phyloP scores from a whole-genome alignment of 1,140 invertebrate genomes.

The Bacillus rossius region DNA sequence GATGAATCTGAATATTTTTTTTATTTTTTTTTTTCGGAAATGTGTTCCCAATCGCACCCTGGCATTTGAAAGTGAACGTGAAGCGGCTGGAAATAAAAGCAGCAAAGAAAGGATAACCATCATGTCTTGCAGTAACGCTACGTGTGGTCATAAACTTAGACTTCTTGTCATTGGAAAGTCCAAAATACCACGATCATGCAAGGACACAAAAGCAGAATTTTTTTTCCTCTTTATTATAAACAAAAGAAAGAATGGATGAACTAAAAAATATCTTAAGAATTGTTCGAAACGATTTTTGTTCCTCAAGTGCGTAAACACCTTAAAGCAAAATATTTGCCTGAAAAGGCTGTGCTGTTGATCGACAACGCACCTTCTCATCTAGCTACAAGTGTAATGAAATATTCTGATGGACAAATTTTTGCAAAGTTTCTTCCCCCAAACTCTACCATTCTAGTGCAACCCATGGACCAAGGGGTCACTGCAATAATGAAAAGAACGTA shows the following conservation, averaged over 20 bases:
- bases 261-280: slow-evolving; percentile 27
- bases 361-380: slow-evolving; percentile 33
- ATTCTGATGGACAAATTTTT: slow-evolving; percentile 20
- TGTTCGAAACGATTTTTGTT: slow-evolving; percentile 32
- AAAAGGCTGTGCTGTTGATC: slow-evolving; percentile 27
- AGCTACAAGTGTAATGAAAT: slow-evolving; percentile 17
- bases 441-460: slow-evolving; percentile 41
- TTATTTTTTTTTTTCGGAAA: slow-evolving; percentile 34
- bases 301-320: slow-evolving; percentile 26
- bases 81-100: slow-evolving; percentile 30
- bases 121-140: slow-evolving; percentile 36
- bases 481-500: too few relatives aligned
- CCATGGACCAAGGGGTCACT: slow-evolving; percentile 33
- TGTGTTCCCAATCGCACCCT: slow-evolving; percentile 26
- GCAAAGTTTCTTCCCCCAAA: slow-evolving; percentile 42
- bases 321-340: slow-evolving; percentile 22
- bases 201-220: slow-evolving; percentile 20
- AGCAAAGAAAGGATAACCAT: slow-evolving; percentile 35
- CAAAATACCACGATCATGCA: slow-evolving; percentile 33
- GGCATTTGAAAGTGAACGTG: slow-evolving; percentile 15
- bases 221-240: slow-evolving; percentile 26
- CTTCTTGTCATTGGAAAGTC: slow-evolving; percentile 33
- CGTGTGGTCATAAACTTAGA: slow-evolving; percentile 34
- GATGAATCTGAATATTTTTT: slow-evolving; percentile 32
- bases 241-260: slow-evolving; percentile 30